Conservation (phyloP, 1,140 invertebrate species). For the Euwallacea fornicatus region DNA sequence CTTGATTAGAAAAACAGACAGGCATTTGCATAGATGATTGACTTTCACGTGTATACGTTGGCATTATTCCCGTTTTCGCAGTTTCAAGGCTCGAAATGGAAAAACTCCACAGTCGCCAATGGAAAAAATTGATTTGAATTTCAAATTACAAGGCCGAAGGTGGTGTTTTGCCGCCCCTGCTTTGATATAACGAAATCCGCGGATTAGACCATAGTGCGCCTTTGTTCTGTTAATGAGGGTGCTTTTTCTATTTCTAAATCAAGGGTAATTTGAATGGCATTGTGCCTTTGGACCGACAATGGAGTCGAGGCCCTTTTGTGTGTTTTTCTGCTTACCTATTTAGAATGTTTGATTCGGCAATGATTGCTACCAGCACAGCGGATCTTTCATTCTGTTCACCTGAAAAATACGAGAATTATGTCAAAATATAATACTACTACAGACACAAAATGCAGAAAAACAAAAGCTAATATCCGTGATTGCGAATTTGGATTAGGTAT, state of each 20-base stretch:
- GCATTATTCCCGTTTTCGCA: background rate
- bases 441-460: no score
- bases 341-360: background rate
- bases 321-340: slow-evolving; percentile 10
- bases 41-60: slow-evolving; percentile 2
- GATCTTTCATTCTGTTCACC: no score
- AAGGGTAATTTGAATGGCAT: slow-evolving; percentile 14
- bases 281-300: background rate
- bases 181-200: slow-evolving; percentile 6
- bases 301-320: background rate
- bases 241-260: slow-evolving; percentile 16
- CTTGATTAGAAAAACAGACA: slow-evolving; percentile 17
- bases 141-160: slow-evolving; percentile 5
- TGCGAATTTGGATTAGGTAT: no score
- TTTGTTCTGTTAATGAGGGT: slow-evolving; percentile 13
- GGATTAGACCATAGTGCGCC: background rate
- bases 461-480: no score
- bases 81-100: background rate
- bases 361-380: background rate
- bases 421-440: no score
- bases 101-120: background rate
- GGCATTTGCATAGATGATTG: slow-evolving; percentile 13
- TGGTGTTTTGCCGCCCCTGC: slow-evolving; percentile 5
- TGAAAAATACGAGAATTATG: no score
- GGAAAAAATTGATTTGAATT: slow-evolving; percentile 15